Base-by-base conservation (phyloP, 2,113 vertebrate genomes). In the Brachyhypopomus gauderio region DNA sequence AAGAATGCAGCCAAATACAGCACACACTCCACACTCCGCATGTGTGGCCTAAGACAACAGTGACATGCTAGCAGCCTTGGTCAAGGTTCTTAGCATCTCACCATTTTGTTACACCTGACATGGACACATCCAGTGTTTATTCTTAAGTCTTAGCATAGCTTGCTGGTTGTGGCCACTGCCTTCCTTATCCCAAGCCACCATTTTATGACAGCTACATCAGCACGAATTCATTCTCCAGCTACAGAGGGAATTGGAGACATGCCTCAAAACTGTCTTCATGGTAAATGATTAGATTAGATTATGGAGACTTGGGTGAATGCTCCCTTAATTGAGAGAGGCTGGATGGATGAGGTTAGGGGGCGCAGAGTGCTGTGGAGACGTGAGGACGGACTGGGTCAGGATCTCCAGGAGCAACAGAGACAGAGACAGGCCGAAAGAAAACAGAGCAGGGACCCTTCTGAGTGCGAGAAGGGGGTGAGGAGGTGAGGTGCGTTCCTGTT, bases 381-480 rank as follows among this genome's bases (percentile, higher is more conserved):
- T 20, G 25, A 27, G 8, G 25, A 23, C 8, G 30, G 48, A 55
- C 22, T 30, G 17, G 36, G 34, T 41, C 19, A 20, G 20, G 22
- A 16, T 70, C 20, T 70, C 36, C 66, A 41, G 66, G 66, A 41
- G 3, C 19, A 41, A 22, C 7, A 36, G 36, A 52, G 38, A 64
- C 8, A 66, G 60, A 52, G 23, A 20, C 8, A 70, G 34, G 71
- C 45, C 12, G 67, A 83, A 20, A 85, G 27, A 75, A 12, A 48
- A 62, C 1, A 64, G 66, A 5, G 48, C 41, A 45, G 77, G 72
- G n/a, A 66, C 59, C 23, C 67, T 62, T 55, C 74, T 82, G 83
- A 66, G 71, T 14, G 22, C 85, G 86, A 82, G 76, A 77, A 83
- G 86, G 87, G 73, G 16, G 20, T 75, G 20, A 60, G 56, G 36